phyloP scores from a whole-genome alignment of 2,113 vertebrate species.

The Calypte anna region DNA sequence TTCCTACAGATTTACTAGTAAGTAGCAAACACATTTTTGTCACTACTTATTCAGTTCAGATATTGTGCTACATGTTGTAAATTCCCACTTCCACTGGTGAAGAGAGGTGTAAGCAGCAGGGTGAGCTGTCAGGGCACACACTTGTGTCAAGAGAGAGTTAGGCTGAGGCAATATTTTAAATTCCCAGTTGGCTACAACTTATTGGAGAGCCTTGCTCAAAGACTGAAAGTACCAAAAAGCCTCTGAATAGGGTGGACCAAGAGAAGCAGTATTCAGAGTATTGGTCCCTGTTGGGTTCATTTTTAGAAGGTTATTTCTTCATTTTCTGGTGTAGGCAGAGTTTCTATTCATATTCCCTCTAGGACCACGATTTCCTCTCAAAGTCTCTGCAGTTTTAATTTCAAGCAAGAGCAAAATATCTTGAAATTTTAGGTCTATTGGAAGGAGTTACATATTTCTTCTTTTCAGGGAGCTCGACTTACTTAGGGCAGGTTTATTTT shows the following conservation, averaged over 20 bases:
- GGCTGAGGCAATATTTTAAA: not conserved
- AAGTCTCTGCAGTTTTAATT: not conserved
- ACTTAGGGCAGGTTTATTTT: not conserved
- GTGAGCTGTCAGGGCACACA: not conserved
- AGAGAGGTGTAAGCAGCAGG: not conserved
- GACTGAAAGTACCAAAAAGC: not conserved
- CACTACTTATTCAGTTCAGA: not conserved
- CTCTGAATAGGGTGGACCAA: not conserved
- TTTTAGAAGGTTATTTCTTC: not conserved
- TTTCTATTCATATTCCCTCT: not conserved
- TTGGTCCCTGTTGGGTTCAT: not conserved
- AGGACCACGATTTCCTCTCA: not conserved
- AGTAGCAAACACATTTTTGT: not conserved
- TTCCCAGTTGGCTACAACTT: not conserved
- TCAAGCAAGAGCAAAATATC: not conserved
- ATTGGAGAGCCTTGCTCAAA: not conserved
- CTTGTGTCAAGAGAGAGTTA: not conserved
- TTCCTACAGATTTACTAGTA: not conserved
- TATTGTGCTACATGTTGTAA: not conserved
- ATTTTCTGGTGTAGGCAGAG: not conserved
- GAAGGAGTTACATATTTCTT: not conserved
- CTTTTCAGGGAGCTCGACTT: not conserved
- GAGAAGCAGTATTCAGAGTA: not conserved
- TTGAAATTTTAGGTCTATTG: not conserved
- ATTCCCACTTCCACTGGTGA: not conserved